These are phyloP conservation scores for Hirudo medicinalis DNA, from an alignment of 1,140 invertebrate genomes.

Conservation along the genomic window DNA sequence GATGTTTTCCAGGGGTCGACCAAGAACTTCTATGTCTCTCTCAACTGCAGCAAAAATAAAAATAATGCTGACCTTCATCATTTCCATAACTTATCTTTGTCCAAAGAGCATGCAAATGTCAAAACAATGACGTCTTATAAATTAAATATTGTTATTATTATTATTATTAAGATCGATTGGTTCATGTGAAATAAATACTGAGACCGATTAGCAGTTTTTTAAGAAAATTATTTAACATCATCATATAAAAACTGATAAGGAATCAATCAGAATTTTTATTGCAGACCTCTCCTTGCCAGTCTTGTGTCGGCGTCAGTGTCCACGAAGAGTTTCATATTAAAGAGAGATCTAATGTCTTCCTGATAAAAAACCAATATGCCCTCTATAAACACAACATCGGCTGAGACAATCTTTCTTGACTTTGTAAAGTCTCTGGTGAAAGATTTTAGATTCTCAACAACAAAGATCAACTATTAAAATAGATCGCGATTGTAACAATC, in stretches of 20 bases:
- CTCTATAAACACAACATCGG: slow-evolving; percentile 5
- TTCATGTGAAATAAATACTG: background rate
- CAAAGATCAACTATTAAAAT: too few species aligned
- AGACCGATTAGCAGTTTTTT: background rate
- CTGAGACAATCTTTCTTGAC: slow-evolving; percentile 1
- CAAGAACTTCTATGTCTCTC: slow-evolving; percentile 82
- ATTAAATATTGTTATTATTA: background rate
- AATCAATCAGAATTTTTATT: background rate
- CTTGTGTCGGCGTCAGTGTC: slow-evolving; percentile 96
- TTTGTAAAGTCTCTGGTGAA: too few species aligned
- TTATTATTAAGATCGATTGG: background rate
- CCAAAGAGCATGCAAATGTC: background rate
- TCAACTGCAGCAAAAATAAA: slow-evolving; percentile 53
- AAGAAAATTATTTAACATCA: background rate
- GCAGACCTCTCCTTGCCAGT: slow-evolving; percentile 72
- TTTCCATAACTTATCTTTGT: background rate
- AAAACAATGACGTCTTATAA: background rate
- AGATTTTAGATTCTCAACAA: too few species aligned
- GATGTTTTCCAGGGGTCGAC: slow-evolving; percentile 81
- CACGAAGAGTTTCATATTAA: slow-evolving; percentile 98
- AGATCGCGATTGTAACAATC: too few species aligned
- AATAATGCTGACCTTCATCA: slow-evolving; percentile 14
- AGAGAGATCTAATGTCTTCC: slow-evolving; percentile 78
- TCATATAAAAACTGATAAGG: background rate
- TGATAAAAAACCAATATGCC: slow-evolving; percentile 97